Evolutionary conservation across 2,797 vertebrate species (phyloP).

Genomic region (Pelodytes ibericus): DNA sequence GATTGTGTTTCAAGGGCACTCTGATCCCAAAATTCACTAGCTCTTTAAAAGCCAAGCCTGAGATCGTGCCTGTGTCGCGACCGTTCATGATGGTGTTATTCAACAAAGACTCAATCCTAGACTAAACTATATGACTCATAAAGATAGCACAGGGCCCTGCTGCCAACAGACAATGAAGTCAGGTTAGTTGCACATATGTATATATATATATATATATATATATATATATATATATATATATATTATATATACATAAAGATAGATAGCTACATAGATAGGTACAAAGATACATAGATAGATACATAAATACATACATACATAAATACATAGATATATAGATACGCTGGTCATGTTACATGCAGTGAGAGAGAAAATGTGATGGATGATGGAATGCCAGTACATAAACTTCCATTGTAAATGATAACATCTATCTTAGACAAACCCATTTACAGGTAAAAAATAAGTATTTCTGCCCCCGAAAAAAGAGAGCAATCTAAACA

Average conservation of each 20-base stretch:
- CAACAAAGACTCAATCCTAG: conserved; percentile 63
- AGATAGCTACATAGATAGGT: no score
- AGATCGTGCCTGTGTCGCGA: conserved; percentile 49
- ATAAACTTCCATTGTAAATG: no score
- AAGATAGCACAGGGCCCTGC: conserved; percentile 62
- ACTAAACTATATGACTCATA: conserved; percentile 68
- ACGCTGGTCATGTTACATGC: neutral
- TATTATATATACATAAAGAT: no score
- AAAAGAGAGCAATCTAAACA: no score
- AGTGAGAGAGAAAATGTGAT: neutral
- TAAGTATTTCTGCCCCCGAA: no score
- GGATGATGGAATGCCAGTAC: no score
- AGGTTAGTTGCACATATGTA: conserved; percentile 59
- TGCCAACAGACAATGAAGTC: conserved; percentile 63
- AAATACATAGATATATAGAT: no score
- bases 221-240: no score
- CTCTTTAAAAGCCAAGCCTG: conserved; percentile 32
- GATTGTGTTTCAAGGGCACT: conserved; percentile 40
- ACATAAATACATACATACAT: no score
- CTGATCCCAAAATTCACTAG: conserved; percentile 35
- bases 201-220: neutral
- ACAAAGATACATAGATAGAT: no score
- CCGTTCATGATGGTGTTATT: conserved; percentile 59
- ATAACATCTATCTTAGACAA: no score
- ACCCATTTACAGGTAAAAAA: no score